Evolutionary conservation across 2,888 invertebrate genomes (phyloP), one percentile per base, ranked within the genome.

Genomic region (Ophion ventricosus): DNA sequence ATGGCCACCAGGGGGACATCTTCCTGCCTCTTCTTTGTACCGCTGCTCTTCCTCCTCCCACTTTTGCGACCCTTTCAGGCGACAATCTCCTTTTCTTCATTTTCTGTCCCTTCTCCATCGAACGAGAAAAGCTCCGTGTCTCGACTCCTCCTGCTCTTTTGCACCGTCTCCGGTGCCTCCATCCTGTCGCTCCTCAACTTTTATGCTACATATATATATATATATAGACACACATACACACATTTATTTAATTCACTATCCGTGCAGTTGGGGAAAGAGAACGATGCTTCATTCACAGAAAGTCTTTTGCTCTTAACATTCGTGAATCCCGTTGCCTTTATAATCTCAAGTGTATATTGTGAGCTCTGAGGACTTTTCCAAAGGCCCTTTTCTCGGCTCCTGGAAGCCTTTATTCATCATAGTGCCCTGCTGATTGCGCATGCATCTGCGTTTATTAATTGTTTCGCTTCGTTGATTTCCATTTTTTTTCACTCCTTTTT

Each of bases 101-200:
- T 72, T 63, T 56, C 59, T 29, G 26, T 64, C 26, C 56, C 63
- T 56, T 63, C 64, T 54, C 35, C 3, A 40, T 54, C 54, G 35
- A 72, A 35, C 29, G 72, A 64, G 64, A 72, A 56, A 35, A 75
- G 64, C 75, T 57, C 61, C 17, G 57, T 14, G 23, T 54, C 61
- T 63, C 56, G 49, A 61, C 11, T 23, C 25, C 57, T 59, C 57
- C 59, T 29, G 64, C 75, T 54, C 75, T 64, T 75, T 64, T 40
- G 25, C 26, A 67, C 49, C 25, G 26, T 67, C 75, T 43, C 54
- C 70, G 11, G 35, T 76, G 25, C 78, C 26, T 64, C 63, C 73
- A 59, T 74, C 80, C 63, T 63, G 72, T 57, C 20, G 40, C 63
- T 29, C 54, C 75, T 81, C 49, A 78, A 81, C 77, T 81, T 61